Evolutionary conservation across 2,113 vertebrate genomes (phyloP), one percentile per base, ranked within the genome.

Genomic region (Hydrolagus affinis): DNA sequence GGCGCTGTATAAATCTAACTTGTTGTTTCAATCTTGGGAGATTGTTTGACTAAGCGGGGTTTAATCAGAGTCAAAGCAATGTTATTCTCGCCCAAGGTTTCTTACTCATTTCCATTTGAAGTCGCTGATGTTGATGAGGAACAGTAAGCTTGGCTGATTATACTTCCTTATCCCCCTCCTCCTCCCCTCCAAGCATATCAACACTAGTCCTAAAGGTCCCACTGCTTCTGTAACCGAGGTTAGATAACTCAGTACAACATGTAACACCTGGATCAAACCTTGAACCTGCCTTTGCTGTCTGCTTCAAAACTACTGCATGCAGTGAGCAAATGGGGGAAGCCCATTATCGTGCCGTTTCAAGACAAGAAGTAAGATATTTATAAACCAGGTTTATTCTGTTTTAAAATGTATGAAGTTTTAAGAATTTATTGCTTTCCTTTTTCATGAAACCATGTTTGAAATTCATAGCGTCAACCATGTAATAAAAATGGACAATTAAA

Each of bases 311-410:
- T 17, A 25, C 23, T 28, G n/a, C 56, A 56, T 30, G 23, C 59
- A 80, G 25, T 62, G 11, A 83, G 14, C 78, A 11, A 30, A 30
- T 1, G 32, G 73, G 56, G 73, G 44, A 44, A 15, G 70, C n/a
- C 25, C n/a, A 21, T n/a, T 44, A 8, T 1, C 11, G 21, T 83
- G 64, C 59, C 30, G 19, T 68, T 83, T 68, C 25, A 83, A 83
- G 78, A 21, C 32, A 44, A 30, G 25, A 66, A 83, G 66, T 83
- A 17, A 64, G 59, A 14, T 32, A 30, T 66, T 66, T 68, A 32
- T 83, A 83, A 32, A 30, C 77, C 78, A 21, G 60, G 66, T 83
- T 83, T 83, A 83, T 83, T 68, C 78, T 68, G 14, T 83, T 83
- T 83, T 64, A 66, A 83, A 66, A 56, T 30, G 28, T 21, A 83